Conservation (phyloP, 2,888 invertebrate species). For the Fragum whitleyi region DNA sequence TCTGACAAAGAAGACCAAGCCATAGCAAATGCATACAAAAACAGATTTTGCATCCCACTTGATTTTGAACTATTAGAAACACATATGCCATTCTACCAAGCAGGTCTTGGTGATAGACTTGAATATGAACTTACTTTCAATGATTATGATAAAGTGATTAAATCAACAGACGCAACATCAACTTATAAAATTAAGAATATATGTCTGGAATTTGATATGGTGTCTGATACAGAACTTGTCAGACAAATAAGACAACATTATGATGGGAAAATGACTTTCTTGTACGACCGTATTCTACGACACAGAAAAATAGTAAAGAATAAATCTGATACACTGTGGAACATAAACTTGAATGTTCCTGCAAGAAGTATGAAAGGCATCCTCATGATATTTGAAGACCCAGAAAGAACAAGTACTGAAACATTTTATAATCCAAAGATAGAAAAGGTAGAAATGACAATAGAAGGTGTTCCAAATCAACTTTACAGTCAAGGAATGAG, state of each 20-base stretch:
- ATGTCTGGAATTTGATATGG: constrained; percentile 53
- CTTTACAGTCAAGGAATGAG: constrained; percentile 62
- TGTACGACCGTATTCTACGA: constrained; percentile 49
- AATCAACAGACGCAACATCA: constrained; percentile 38
- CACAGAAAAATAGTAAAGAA: constrained; percentile 52
- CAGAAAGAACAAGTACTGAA: constrained; percentile 34
- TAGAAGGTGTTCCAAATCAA: constrained; percentile 63
- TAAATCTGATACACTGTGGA: constrained; percentile 62
- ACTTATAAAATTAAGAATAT: constrained; percentile 54
- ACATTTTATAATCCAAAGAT: constrained; percentile 59
- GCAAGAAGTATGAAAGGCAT: constrained; percentile 65
- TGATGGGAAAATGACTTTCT: constrained; percentile 38
- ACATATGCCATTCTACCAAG: constrained; percentile 52
- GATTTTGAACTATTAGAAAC: constrained; percentile 45
- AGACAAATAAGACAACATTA: constrained; percentile 48
- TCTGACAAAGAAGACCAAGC: constrained; percentile 47
- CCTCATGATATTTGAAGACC: constrained; percentile 59
- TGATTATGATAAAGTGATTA: constrained; percentile 46
- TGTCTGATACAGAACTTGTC: constrained; percentile 47
- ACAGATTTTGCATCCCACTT: constrained; percentile 56
- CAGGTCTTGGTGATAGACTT: constrained; percentile 47
- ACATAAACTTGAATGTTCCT: constrained; percentile 60
- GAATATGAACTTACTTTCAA: constrained; percentile 50
- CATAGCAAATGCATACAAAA: constrained; percentile 55
- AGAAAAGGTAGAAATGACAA: constrained; percentile 50